Percentiles rank a stretch among this genome's conserved stretches.
phyloP scores from a whole-genome alignment of 2,888 invertebrate genomes.

The Ditylenchus weischeri region DNA sequence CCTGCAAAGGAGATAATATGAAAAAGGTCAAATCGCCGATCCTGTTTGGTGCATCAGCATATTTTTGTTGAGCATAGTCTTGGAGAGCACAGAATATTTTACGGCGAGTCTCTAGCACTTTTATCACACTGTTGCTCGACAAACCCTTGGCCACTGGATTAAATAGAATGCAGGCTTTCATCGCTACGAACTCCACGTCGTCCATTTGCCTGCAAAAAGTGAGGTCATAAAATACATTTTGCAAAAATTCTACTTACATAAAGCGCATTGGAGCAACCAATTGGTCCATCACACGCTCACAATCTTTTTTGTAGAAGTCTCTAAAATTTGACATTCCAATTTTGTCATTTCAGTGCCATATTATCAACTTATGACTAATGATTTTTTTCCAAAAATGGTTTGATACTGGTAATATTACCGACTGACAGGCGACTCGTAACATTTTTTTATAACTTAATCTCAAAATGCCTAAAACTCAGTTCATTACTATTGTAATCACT shows the following conservation, averaged over 20 bases:
- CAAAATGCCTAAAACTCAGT: too few species aligned
- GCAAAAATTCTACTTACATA: conserved; percentile 13
- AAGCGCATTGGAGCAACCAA: conserved; percentile 85
- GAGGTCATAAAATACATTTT: background rate
- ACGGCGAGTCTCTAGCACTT: conserved; percentile 82
- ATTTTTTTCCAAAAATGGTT: too few species aligned
- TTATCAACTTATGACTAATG: too few species aligned
- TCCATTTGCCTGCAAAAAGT: conserved; percentile 66
- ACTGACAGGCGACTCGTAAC: too few species aligned
- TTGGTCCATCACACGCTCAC: conserved; percentile 90
- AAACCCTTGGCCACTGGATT: conserved; percentile 75
- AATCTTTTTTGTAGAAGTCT: conserved; percentile 74
- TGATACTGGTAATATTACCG: too few species aligned
- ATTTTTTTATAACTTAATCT: too few species aligned
- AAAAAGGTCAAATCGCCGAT: conserved; percentile 77
- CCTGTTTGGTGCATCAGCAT: conserved; percentile 85
- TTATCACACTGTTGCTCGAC: conserved; percentile 69
- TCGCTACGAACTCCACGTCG: conserved; percentile 94
- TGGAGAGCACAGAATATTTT: conserved; percentile 91
- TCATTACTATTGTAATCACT: too few species aligned
- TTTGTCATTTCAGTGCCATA: too few species aligned
- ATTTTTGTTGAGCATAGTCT: conserved; percentile 83
- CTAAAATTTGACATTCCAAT: conserved; percentile 29
- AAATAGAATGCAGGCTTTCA: conserved; percentile 97
- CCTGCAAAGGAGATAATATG: conserved; percentile 53